Evolutionary conservation across 2,888 invertebrate genomes (phyloP).

Genomic region (Parelbella ahira): DNA sequence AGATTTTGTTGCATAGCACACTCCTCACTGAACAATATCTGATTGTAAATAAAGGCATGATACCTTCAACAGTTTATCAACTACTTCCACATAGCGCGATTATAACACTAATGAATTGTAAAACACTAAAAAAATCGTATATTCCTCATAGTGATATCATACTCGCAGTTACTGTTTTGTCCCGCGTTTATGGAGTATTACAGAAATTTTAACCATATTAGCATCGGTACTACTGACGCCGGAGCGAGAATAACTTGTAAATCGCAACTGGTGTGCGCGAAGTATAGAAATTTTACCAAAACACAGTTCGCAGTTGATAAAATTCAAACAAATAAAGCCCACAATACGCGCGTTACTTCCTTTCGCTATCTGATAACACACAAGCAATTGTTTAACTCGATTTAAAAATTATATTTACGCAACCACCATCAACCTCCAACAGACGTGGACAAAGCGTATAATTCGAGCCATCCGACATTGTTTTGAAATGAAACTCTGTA

Average conservation of each 20-base stretch:
- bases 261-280: too few species aligned
- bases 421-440: neutral
- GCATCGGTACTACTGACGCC: too few species aligned
- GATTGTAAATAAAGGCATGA: neutral
- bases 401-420: conserved; percentile 1
- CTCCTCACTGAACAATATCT: conserved; percentile 1
- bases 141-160: too few species aligned
- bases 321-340: too few species aligned
- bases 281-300: too few species aligned
- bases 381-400: neutral
- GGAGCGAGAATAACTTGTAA: too few species aligned
- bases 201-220: too few species aligned
- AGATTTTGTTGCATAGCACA: conserved; percentile 7
- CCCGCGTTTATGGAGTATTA: too few species aligned
- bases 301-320: too few species aligned
- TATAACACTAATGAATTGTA: neutral
- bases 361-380: conserved; percentile 6
- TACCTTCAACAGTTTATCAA: neutral
- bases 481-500: conserved; percentile 29
- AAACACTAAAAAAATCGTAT: too few species aligned
- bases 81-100: neutral
- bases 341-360: too few species aligned
- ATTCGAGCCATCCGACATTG: conserved; percentile 11
- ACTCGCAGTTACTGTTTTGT: too few species aligned
- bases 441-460: neutral